phyloP scores from a whole-genome alignment of 2,113 vertebrate species.

The Notothenia rossii region DNA sequence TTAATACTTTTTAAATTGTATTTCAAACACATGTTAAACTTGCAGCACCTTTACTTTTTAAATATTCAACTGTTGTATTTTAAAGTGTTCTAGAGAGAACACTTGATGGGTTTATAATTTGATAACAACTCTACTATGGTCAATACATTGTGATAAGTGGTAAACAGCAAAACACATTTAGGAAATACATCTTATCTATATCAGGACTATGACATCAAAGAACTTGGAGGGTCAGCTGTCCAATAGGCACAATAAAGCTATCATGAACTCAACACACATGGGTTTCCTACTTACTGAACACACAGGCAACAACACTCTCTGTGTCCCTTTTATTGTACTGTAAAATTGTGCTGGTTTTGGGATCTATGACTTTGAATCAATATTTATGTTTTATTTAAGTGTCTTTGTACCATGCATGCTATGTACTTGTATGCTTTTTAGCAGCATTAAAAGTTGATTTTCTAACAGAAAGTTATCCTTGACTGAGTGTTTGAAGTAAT shows the following conservation, averaged over 20 bases:
- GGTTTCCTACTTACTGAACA: background rate
- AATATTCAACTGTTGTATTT: constrained; percentile 19
- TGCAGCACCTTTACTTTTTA: constrained; percentile 2
- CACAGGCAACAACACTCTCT: background rate
- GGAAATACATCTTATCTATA: too few relatives aligned
- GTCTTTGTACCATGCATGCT: constrained; percentile 72
- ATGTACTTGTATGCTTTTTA: constrained; percentile 68
- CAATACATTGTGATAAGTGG: background rate
- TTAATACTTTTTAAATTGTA: background rate
- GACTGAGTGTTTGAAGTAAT: background rate
- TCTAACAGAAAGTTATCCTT: constrained; percentile 40
- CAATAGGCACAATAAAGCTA: background rate
- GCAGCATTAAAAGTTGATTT: constrained; percentile 65
- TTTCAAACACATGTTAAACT: constrained; percentile 19
- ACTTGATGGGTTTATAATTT: constrained; percentile 7
- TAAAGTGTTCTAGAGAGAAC: background rate
- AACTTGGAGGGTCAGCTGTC: constrained; percentile 1
- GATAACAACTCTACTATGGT: background rate
- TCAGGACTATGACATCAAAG: background rate
- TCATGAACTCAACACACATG: background rate
- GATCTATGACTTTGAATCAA: constrained; percentile 48
- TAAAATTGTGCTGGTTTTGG: constrained; percentile 30
- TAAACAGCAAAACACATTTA: background rate
- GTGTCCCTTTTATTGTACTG: constrained; percentile 32
- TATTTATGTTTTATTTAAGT: constrained; percentile 84